These are phyloP conservation scores for Sphinx pinastri DNA, from an alignment of 2,888 invertebrate genomes.

Conservation along the genomic window DNA sequence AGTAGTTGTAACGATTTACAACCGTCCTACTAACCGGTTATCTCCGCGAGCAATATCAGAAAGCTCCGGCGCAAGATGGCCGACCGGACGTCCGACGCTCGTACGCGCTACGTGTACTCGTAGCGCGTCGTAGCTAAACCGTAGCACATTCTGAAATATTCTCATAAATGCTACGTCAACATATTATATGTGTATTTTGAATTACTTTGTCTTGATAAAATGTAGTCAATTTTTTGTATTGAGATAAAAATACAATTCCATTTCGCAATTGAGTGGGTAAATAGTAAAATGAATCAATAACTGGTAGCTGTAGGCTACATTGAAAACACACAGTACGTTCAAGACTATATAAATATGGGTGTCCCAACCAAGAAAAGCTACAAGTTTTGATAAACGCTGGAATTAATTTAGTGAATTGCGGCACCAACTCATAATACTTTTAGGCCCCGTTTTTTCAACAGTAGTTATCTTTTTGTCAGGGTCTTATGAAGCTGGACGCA, in stretches of 20 bases:
- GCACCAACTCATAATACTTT: too few relatives aligned
- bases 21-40: conserved; percentile 8
- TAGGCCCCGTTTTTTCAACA: too few relatives aligned
- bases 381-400: too few relatives aligned
- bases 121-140: background rate
- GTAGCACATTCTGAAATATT: conserved; percentile 14
- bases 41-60: conserved; percentile 15
- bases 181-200: background rate
- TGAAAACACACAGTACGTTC: background rate
- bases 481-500: too few relatives aligned
- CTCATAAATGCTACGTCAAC: background rate
- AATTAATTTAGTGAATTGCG: too few relatives aligned
- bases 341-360: background rate
- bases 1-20: background rate
- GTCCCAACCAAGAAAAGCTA: background rate
- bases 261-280: background rate
- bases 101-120: conserved; percentile 5
- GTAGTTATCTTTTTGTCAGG: too few relatives aligned
- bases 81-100: conserved; percentile 26
- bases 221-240: background rate
- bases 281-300: background rate
- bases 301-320: background rate
- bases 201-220: background rate
- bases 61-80: conserved; percentile 26
- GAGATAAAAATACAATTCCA: background rate